Base-by-base conservation (phyloP, 2,888 invertebrate species). In the Ommatoiulus sabulosus region DNA sequence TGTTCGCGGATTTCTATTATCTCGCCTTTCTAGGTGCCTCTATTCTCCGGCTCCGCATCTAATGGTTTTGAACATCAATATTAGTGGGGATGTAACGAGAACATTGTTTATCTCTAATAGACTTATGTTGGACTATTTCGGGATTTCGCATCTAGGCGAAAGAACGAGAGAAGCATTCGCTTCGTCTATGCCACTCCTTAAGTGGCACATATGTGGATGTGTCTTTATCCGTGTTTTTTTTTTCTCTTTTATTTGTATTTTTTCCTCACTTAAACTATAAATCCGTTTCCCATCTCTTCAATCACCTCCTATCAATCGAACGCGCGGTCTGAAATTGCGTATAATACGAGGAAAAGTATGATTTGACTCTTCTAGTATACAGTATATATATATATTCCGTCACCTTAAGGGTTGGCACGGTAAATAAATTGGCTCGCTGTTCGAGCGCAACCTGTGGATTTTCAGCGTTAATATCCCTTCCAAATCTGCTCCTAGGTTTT, bases 51-150 rank as follows among this genome's bases (percentile, higher is more conserved):
- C 63, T 35, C 24, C 35, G 80, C 35, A 80, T 35, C 80, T 80
- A 80, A 80, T 35, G 80, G 35, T 80, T 80, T 80, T 80, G 80
- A 35, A 80, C 80, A 80, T 80, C 80, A 80, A 80, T 80, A 80
- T 80, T 80, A 80, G 80, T 80, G 80, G 80, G 80, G 80, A 80
- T 80, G 80, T 80, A 80, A 80, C 80, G 80, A 80, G 80, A 80
- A 80, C 80, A 35, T 80, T 80, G 80, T 80, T 80, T 80, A 80
- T 80, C 80, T 80, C 80, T 80, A 80, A 80, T 80, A 80, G 80
- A 80, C 80, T 80, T 80, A 80, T 57, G 80, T 80, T 10, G 35
- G 80, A 80, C 80, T 80, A 80, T 80, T 80, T 80, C 80, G 80
- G 35, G 35, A 80, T 80, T 80, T 80, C 80, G 12, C 80, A 80